These are phyloP conservation scores for Orchesellides sinensis DNA, from an alignment of 2,888 invertebrate species.

Conservation along the genomic window DNA sequence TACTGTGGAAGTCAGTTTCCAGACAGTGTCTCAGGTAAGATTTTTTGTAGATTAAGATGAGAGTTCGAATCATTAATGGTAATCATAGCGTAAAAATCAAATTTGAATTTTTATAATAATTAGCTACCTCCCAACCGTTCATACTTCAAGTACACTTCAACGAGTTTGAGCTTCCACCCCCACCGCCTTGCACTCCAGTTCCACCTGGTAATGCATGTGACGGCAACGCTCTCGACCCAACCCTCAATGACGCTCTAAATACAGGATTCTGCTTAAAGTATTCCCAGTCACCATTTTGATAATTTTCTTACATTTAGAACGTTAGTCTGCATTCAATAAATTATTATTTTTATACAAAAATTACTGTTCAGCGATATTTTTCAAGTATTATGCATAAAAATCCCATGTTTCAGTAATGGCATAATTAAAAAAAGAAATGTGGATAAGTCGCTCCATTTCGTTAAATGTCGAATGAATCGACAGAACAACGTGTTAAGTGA, in stretches of 20 bases:
- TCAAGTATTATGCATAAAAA: too few species aligned
- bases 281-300: slow-evolving; percentile 61
- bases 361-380: too few species aligned
- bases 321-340: background rate
- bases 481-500: too few species aligned
- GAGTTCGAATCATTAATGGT: background rate
- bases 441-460: too few species aligned
- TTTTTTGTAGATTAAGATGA: background rate
- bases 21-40: slow-evolving; percentile 58
- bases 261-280: slow-evolving; percentile 69
- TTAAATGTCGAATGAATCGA: too few species aligned
- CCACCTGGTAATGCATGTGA: too few species aligned
- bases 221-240: slow-evolving; percentile 10
- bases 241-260: slow-evolving; percentile 53
- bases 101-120: slow-evolving; percentile 14
- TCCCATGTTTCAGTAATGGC: too few species aligned
- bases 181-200: slow-evolving; percentile 17
- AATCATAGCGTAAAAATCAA: background rate
- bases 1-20: slow-evolving; percentile 70
- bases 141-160: slow-evolving; percentile 71
- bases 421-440: too few species aligned
- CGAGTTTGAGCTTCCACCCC: slow-evolving; percentile 56
- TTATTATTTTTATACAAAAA: too few species aligned
- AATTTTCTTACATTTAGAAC: background rate
- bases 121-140: slow-evolving; percentile 69